A percentile compares a stretch with the other conserved stretches of the same genome.
phyloP scores from a whole-genome alignment of 2,113 vertebrate genomes.

The Camelus dromedarius region DNA sequence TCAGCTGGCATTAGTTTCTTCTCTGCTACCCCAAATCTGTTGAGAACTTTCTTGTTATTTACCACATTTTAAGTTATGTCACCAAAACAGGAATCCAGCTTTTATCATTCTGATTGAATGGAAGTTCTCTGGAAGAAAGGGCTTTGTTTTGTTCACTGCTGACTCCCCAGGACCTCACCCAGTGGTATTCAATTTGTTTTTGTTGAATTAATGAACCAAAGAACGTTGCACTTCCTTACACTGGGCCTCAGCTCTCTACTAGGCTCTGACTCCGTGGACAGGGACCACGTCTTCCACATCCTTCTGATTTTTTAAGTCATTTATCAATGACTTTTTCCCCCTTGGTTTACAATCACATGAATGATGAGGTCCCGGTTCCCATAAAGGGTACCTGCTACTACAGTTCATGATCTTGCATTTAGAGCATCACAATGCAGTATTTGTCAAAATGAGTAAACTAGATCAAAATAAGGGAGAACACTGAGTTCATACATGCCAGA shows the following conservation, averaged over 20 bases:
- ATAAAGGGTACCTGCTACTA: fast-evolving
- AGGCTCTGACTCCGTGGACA: background rate
- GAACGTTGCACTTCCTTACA: background rate
- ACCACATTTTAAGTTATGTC: background rate
- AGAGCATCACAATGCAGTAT: background rate
- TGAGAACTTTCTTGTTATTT: background rate
- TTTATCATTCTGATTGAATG: background rate
- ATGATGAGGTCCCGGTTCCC: background rate
- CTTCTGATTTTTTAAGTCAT: background rate
- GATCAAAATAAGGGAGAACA: background rate
- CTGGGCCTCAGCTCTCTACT: background rate
- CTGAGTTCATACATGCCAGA: background rate
- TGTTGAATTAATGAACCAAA: background rate
- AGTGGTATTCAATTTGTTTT: background rate
- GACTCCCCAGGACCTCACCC: background rate
- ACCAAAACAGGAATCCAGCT: background rate
- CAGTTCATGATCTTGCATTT: background rate
- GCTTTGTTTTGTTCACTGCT: background rate
- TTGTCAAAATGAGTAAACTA: background rate
- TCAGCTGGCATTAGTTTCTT: background rate
- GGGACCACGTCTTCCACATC: background rate
- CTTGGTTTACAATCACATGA: background rate
- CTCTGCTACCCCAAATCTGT: background rate
- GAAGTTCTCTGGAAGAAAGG: background rate
- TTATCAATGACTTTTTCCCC: background rate